A percentile compares a stretch with the other conserved stretches of the same genome.
Conservation (phyloP, 2,888 invertebrate genomes). For the Leptinotarsa peninsularis region DNA sequence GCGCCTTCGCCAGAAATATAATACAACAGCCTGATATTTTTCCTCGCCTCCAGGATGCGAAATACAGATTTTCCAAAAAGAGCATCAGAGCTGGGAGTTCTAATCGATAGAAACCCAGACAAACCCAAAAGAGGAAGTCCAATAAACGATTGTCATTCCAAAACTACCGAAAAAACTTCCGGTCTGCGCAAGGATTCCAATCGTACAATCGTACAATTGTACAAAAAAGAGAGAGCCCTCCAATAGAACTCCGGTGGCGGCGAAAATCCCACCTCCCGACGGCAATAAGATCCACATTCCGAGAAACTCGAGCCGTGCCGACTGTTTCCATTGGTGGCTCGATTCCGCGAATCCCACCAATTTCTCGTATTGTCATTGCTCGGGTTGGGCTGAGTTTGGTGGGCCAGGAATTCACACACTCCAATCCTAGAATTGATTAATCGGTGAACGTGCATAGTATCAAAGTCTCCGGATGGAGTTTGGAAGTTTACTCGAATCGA, state of each 20-base stretch:
- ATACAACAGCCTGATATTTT: not conserved
- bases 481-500: not conserved
- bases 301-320: constrained; percentile 64
- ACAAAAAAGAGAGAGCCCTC: constrained; percentile 60
- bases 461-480: not conserved
- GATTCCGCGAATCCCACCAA: constrained; percentile 64
- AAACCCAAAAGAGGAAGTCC: constrained; percentile 4
- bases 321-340: constrained; percentile 63
- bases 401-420: constrained; percentile 63
- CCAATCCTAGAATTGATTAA: constrained; percentile 55
- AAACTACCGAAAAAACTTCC: constrained; percentile 22
- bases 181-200: constrained; percentile 52
- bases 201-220: constrained; percentile 58
- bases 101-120: not conserved
- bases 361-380: constrained; percentile 67
- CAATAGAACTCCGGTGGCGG: constrained; percentile 59
- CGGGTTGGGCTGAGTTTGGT: constrained; percentile 49
- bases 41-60: not conserved
- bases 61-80: not conserved
- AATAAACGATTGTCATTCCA: constrained; percentile 26
- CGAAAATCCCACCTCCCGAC: constrained; percentile 59
- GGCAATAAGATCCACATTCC: constrained; percentile 65
- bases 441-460: not conserved
- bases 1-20: not conserved
- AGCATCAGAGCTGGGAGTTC: too few relatives aligned